phyloP scores from a whole-genome alignment of 1,140 invertebrate species.

The Dryas iulia region DNA sequence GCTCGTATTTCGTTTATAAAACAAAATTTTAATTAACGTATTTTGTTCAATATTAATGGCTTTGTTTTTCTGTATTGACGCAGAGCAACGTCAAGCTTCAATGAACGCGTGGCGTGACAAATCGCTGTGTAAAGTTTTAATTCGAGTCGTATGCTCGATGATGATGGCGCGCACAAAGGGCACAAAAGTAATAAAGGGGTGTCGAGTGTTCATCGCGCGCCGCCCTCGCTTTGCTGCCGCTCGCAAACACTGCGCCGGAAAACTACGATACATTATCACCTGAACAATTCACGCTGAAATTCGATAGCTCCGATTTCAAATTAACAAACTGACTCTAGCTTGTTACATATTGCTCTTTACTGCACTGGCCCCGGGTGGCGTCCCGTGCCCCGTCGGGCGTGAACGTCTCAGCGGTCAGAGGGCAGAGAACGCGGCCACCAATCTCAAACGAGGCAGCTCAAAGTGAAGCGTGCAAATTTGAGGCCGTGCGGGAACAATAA shows the following conservation, averaged over 20 bases:
- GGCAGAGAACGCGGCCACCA: slow-evolving; percentile 53
- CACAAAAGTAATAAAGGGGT: slow-evolving; percentile 74
- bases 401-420: slow-evolving; percentile 55
- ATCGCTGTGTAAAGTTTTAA: slow-evolving; percentile 70
- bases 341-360: neutral
- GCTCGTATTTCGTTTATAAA: neutral
- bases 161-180: slow-evolving; percentile 66
- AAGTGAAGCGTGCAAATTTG: slow-evolving; percentile 76
- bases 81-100: slow-evolving; percentile 47
- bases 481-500: slow-evolving; percentile 71
- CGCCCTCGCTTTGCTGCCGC: slow-evolving; percentile 31
- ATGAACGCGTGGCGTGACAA: slow-evolving; percentile 56
- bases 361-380: neutral
- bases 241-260: slow-evolving; percentile 40
- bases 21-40: slow-evolving; percentile 9
- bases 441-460: slow-evolving; percentile 69
- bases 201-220: slow-evolving; percentile 59
- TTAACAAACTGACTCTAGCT: slow-evolving; percentile 1
- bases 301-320: slow-evolving; percentile 3
- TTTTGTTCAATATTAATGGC: slow-evolving; percentile 4
- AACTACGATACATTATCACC: slow-evolving; percentile 40
- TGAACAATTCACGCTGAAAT: slow-evolving; percentile 13
- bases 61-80: slow-evolving; percentile 24
- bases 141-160: slow-evolving; percentile 66
- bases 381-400: slow-evolving; percentile 16